Conservation (phyloP, 1,140 invertebrate genomes). For the Eriocheir sinensis region DNA sequence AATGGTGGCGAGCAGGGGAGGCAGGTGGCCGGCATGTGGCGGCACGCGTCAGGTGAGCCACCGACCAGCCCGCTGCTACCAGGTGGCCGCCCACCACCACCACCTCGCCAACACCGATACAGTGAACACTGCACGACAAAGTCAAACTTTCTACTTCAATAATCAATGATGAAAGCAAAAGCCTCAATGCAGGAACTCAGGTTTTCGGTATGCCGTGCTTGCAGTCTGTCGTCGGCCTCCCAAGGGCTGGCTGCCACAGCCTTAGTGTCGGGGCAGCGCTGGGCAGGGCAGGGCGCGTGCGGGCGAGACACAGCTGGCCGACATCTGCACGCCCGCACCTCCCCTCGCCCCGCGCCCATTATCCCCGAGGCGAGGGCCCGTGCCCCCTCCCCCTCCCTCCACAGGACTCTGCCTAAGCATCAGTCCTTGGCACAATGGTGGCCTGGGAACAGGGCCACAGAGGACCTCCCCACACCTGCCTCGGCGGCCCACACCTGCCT, state of each 20-base stretch:
- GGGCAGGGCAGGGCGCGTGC: constrained; percentile 49
- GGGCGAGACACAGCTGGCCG: constrained; percentile 50
- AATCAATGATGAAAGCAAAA: not conserved
- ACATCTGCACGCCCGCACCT: constrained; percentile 66
- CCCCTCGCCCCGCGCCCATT: constrained; percentile 46
- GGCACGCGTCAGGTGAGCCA: constrained; percentile 76
- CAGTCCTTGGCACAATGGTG: constrained; percentile 41
- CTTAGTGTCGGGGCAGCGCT: not conserved
- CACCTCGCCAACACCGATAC: constrained; percentile 52
- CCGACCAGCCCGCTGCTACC: constrained; percentile 62
- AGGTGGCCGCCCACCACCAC: constrained; percentile 68
- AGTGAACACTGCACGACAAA: not conserved
- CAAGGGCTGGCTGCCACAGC: not conserved
- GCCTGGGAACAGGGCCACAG: constrained; percentile 26
- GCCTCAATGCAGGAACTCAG: not conserved
- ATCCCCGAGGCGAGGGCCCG: constrained; percentile 41
- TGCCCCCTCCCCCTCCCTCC: not conserved
- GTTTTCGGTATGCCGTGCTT: not conserved
- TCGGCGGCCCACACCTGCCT: not conserved
- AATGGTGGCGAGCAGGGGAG: constrained; percentile 44
- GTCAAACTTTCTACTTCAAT: not conserved
- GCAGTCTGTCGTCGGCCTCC: not conserved
- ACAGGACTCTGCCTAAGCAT: constrained; percentile 37
- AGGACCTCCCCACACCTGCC: constrained; percentile 52
- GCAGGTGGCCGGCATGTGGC: constrained; percentile 75